Conservation (phyloP, 2,113 vertebrate genomes). For the Oxygymnocypris stewartii region DNA sequence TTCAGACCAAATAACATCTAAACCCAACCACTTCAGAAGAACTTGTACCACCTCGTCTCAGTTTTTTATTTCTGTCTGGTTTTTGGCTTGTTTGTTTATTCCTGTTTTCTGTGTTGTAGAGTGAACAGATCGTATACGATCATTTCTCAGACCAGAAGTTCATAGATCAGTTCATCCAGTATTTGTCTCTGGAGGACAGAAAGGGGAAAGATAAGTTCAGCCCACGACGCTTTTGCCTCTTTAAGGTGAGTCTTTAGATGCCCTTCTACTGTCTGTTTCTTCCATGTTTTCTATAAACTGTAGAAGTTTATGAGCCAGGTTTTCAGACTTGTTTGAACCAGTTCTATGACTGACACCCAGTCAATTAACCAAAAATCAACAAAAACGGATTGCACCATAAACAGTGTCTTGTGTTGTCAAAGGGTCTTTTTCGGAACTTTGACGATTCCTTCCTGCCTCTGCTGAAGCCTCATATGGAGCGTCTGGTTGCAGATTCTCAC, state of each 20-base stretch:
- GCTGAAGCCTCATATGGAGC: slow-evolving; percentile 88
- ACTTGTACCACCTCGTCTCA: not conserved
- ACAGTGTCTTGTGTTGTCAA: not conserved
- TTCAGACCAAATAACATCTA: not conserved
- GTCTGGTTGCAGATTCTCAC: slow-evolving; percentile 87
- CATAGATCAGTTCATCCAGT: slow-evolving; percentile 92
- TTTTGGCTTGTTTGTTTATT: not conserved
- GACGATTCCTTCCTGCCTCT: slow-evolving; percentile 86
- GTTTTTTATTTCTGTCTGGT: too few relatives aligned
- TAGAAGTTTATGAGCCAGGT: not conserved
- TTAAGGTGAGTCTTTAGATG: slow-evolving; percentile 81
- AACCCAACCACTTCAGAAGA: not conserved
- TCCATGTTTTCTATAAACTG: not conserved
- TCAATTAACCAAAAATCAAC: not conserved
- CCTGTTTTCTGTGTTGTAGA: slow-evolving; percentile 68
- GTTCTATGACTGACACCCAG: not conserved
- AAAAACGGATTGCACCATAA: not conserved
- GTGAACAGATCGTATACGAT: slow-evolving; percentile 93
- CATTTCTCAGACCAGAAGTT: slow-evolving; percentile 93
- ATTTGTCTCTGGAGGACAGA: slow-evolving; percentile 95
- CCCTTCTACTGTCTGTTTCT: not conserved
- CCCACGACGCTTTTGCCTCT: slow-evolving; percentile 94
- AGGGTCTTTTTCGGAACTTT: slow-evolving; percentile 97
- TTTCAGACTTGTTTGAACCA: not conserved
- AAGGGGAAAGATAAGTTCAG: slow-evolving; percentile 99